phyloP scores from a whole-genome alignment of 92 coral and sea anemone genomes.

The Anthopleura xanthogrammica region DNA sequence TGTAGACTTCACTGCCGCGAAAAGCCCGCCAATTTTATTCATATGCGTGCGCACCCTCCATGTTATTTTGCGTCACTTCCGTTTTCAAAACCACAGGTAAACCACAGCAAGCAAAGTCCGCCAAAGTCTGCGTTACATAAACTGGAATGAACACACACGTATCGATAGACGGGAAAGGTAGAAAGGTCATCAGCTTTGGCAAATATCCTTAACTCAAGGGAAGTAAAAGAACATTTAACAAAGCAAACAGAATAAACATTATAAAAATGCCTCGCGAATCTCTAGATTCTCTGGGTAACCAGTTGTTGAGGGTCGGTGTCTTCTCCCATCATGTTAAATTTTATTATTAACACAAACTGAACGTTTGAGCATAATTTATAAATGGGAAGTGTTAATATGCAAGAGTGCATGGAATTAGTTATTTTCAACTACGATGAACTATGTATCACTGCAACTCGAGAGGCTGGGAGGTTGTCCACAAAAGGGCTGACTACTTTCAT shows the following conservation, averaged over 20 bases:
- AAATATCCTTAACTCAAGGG: neutral
- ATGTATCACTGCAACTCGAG: too few relatives aligned
- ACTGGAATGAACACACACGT: neutral
- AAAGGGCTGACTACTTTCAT: too few relatives aligned
- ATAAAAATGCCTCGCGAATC: neutral
- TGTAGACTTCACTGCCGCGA: slow-evolving; percentile 18
- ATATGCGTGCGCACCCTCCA: slow-evolving; percentile 18
- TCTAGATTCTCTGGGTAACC: too few relatives aligned
- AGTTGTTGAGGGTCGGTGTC: too few relatives aligned
- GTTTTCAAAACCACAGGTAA: slow-evolving; percentile 11
- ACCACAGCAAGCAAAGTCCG: neutral
- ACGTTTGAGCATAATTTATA: too few relatives aligned
- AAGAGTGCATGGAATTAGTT: too few relatives aligned
- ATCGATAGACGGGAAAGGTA: neutral
- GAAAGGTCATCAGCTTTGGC: neutral
- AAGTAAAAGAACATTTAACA: neutral
- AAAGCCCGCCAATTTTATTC: slow-evolving; percentile 31
- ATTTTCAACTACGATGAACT: too few relatives aligned
- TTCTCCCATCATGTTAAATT: too few relatives aligned
- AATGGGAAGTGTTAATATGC: too few relatives aligned
- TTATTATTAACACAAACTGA: too few relatives aligned
- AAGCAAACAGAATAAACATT: neutral
- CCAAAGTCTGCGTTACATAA: neutral
- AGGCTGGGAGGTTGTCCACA: too few relatives aligned
- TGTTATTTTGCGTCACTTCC: slow-evolving; percentile 3